Conservation (phyloP, 2,113 vertebrate species). For the Montifringilla adamsi region DNA sequence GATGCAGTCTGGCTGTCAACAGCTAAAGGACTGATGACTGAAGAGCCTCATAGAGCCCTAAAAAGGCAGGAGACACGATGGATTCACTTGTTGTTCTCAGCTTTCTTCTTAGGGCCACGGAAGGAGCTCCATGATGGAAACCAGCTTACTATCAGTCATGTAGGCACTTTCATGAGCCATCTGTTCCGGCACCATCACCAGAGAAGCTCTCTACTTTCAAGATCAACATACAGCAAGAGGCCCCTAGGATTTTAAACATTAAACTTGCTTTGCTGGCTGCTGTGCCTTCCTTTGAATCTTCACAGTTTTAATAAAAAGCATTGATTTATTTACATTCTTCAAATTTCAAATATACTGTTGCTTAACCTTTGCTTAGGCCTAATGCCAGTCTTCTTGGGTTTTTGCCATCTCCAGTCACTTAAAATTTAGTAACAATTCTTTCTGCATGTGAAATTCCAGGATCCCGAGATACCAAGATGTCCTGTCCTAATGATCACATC, state of each 20-base stretch:
- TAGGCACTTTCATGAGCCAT: background rate
- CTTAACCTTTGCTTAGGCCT: background rate
- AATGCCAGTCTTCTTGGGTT: background rate
- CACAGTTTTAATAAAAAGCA: background rate
- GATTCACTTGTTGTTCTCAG: background rate
- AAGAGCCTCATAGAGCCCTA: background rate
- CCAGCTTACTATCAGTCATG: background rate
- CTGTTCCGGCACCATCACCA: background rate
- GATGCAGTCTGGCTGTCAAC: background rate
- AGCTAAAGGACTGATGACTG: background rate
- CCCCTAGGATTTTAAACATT: background rate
- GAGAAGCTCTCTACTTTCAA: background rate
- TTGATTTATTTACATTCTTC: background rate
- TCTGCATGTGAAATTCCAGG: background rate
- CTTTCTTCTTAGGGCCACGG: background rate
- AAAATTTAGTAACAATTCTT: background rate
- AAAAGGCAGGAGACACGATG: background rate
- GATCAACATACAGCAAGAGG: background rate
- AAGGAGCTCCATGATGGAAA: background rate
- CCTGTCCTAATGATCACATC: background rate
- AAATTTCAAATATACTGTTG: background rate
- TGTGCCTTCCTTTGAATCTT: background rate
- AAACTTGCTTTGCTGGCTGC: background rate
- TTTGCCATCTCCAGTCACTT: background rate
- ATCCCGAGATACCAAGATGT: background rate